These are phyloP conservation scores for Pseudomyrmex gracilis DNA, from an alignment of 1,140 invertebrate genomes.

Conservation along the genomic window DNA sequence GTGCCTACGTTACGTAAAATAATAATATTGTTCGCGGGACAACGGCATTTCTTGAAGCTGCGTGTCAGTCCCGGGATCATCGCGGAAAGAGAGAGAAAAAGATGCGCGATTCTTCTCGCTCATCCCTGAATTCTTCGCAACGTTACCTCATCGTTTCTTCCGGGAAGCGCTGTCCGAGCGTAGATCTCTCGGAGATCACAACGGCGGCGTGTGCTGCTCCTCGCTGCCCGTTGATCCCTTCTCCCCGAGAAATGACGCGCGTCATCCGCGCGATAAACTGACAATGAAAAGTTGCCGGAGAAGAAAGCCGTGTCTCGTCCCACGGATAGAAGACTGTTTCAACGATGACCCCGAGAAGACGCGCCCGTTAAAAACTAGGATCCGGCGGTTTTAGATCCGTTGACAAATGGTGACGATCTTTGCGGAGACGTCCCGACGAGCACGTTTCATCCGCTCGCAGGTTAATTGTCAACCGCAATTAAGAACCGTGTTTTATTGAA, in stretches of 20 bases:
- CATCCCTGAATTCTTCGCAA: conserved; percentile 2
- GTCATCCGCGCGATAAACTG: background rate
- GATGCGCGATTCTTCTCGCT: background rate
- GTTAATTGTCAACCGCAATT: conserved; percentile 58
- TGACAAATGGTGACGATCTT: conserved; percentile 48
- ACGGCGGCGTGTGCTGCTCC: background rate
- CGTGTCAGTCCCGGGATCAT: conserved; percentile 8
- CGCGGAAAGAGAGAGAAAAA: background rate
- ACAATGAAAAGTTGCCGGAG: conserved; percentile 7
- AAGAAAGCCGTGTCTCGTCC: conserved; percentile 15
- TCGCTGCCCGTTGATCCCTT: background rate
- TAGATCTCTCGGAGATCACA: conserved; percentile 16
- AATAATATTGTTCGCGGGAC: conserved; percentile 3
- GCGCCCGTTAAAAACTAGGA: conserved; percentile 50
- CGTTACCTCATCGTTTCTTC: conserved; percentile 5
- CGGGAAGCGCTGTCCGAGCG: conserved; percentile 10
- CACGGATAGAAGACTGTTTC: conserved; percentile 52
- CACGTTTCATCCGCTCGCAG: background rate
- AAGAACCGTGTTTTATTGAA: conserved; percentile 51
- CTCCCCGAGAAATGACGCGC: conserved; percentile 7
- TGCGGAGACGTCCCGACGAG: background rate
- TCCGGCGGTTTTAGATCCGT: conserved; percentile 3
- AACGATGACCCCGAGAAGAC: conserved; percentile 34
- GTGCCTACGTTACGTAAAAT: background rate
- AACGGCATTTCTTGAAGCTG: conserved; percentile 13